Evolutionary conservation across 2,888 invertebrate species (phyloP).

Genomic region (Limnephilus marmoratus): DNA sequence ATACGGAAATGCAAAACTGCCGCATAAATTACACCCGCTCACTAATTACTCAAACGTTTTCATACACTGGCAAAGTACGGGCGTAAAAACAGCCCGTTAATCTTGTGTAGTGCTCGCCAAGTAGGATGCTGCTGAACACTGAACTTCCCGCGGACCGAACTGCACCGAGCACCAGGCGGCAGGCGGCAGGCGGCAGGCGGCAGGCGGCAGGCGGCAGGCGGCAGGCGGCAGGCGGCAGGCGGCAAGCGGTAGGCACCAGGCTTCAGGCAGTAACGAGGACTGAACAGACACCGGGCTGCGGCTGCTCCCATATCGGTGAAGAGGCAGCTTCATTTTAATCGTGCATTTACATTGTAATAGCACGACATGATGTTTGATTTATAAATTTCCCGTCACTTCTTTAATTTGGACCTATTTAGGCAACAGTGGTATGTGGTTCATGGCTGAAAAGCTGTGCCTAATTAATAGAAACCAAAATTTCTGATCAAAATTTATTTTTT

Average conservation of each 20-base stretch:
- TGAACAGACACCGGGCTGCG: no score
- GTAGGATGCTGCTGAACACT: background rate
- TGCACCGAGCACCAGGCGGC: background rate
- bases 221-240: background rate
- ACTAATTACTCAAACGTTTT: conserved; percentile 37
- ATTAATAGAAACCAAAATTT: no score
- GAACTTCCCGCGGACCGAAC: background rate
- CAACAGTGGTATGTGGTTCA: no score
- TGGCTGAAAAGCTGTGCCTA: no score
- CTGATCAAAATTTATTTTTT: no score
- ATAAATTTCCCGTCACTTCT: background rate
- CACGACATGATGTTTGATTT: background rate
- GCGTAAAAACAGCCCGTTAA: conserved; percentile 25
- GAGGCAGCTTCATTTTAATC: background rate
- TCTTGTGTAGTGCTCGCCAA: conserved; percentile 11
- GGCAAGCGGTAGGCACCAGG: no score
- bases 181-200: background rate
- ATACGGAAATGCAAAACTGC: conserved; percentile 18
- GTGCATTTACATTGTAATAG: background rate
- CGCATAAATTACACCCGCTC: conserved; percentile 20
- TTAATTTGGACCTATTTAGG: background rate
- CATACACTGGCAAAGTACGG: conserved; percentile 28
- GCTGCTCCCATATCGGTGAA: no score
- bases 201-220: background rate
- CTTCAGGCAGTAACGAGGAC: no score